Conservation (phyloP, 2,797 vertebrate species). For the Falco biarmicus region DNA sequence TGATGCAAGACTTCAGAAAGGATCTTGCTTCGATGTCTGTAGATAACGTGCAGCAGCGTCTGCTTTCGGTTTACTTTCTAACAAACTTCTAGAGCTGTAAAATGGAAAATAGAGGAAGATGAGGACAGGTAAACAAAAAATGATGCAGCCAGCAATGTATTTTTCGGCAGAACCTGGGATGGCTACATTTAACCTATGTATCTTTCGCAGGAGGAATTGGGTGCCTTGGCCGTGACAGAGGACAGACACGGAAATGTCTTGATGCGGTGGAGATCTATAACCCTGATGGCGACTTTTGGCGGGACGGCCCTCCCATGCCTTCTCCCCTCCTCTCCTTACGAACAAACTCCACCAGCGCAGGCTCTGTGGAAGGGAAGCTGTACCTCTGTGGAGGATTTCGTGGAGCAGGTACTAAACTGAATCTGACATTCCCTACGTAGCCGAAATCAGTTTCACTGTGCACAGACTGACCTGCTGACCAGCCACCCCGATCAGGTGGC, state of each 20-base stretch:
- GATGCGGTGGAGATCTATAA: constrained; percentile 95
- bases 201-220: constrained; percentile 91
- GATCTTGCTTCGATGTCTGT: not conserved
- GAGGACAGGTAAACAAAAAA: not conserved
- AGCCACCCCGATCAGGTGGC: not conserved
- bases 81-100: not conserved
- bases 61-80: not conserved
- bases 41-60: not conserved
- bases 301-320: constrained; percentile 89
- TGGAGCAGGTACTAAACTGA: constrained; percentile 86
- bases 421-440: not conserved
- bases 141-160: not conserved
- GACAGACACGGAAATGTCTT: constrained; percentile 93
- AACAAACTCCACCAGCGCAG: constrained; percentile 87
- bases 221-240: constrained; percentile 88
- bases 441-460: not conserved
- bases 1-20: not conserved
- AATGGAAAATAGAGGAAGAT: not conserved
- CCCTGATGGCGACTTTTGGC: constrained; percentile 92
- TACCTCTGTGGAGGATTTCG: constrained; percentile 96
- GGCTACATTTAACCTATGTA: not conserved
- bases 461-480: not conserved
- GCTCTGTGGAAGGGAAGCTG: constrained; percentile 90
- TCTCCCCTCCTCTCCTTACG: constrained; percentile 90
- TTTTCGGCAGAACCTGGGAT: not conserved